Conservation (phyloP, 1,140 invertebrate genomes). For the Diorhabda elongata region DNA sequence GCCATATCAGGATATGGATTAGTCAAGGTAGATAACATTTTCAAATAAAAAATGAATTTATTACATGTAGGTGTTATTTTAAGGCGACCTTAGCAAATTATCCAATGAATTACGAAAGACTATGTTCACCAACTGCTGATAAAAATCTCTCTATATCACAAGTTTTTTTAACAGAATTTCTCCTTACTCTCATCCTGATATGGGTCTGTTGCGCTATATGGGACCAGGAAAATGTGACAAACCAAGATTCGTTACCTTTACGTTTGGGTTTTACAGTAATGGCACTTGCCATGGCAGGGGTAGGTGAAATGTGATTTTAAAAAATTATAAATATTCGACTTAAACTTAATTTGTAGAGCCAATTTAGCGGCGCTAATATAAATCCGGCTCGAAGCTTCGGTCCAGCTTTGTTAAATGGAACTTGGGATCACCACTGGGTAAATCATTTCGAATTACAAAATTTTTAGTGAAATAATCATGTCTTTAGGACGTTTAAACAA, state of each 20-base stretch:
- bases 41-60: neutral
- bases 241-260: constrained; percentile 55
- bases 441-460: constrained; percentile 22
- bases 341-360: constrained; percentile 49
- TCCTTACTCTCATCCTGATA: constrained; percentile 56
- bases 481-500: no score
- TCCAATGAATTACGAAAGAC: neutral
- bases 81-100: neutral
- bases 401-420: constrained; percentile 66
- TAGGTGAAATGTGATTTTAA: constrained; percentile 28
- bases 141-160: constrained; percentile 28
- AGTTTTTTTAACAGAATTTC: constrained; percentile 57
- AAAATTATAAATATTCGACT: neutral
- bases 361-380: constrained; percentile 72
- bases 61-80: neutral
- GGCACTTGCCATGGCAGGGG: constrained; percentile 57
- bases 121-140: constrained; percentile 36
- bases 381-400: constrained; percentile 77
- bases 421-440: constrained; percentile 72
- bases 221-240: constrained; percentile 57
- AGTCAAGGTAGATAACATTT: constrained; percentile 48
- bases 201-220: constrained; percentile 61
- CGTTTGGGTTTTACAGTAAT: constrained; percentile 63
- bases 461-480: no score
- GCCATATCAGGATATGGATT: constrained; percentile 64